These are phyloP conservation scores for Tuta absoluta DNA, from an alignment of 2,888 invertebrate genomes.

Conservation along the genomic window DNA sequence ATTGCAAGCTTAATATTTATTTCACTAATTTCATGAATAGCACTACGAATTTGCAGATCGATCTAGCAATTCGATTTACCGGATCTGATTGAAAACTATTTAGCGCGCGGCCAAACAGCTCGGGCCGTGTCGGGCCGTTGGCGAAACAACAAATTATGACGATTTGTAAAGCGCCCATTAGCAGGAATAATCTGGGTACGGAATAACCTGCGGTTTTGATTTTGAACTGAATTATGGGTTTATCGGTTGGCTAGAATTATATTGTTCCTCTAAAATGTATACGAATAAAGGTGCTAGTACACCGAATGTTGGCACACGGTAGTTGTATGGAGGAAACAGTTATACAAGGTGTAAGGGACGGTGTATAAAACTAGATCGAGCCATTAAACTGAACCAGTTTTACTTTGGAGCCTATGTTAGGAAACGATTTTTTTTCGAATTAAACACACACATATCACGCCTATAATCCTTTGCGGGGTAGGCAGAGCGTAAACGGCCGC, in stretches of 20 bases:
- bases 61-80: conserved; percentile 44
- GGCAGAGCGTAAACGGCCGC: too few species aligned
- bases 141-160: conserved; percentile 4
- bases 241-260: neutral
- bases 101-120: neutral
- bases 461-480: too few species aligned
- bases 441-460: too few species aligned
- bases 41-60: conserved; percentile 53
- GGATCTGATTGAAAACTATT: conserved; percentile 48
- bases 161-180: conserved; percentile 11
- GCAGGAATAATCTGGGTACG: neutral
- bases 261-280: neutral
- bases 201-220: conserved; percentile 7
- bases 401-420: too few species aligned
- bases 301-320: too few species aligned
- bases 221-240: neutral
- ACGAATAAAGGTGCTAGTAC: too few species aligned
- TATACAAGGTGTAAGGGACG: too few species aligned
- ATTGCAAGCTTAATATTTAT: conserved; percentile 50
- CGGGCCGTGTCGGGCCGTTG: neutral
- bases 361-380: too few species aligned
- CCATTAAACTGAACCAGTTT: too few species aligned
- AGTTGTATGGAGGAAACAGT: too few species aligned
- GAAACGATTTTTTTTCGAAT: too few species aligned
- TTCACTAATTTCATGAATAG: conserved; percentile 57